These are phyloP conservation scores for Drosophila mercatorum DNA, from an alignment of 2,888 invertebrate genomes.

Conservation along the genomic window DNA sequence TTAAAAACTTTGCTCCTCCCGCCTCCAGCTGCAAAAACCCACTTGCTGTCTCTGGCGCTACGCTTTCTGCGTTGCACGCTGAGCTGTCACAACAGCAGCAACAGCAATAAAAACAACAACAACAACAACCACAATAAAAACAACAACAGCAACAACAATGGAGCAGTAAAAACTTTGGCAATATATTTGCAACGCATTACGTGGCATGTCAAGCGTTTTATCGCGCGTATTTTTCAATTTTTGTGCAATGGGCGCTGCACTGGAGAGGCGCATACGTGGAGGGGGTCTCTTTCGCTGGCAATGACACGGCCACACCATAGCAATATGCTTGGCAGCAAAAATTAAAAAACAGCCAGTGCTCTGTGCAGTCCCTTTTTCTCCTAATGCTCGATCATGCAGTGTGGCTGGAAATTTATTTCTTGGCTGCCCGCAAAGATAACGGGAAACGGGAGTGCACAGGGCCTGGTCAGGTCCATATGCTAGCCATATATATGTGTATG, in stretches of 20 bases:
- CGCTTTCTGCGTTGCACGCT: slow-evolving; percentile 54
- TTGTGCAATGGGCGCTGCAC: slow-evolving; percentile 44
- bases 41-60: slow-evolving; percentile 30
- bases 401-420: slow-evolving; percentile 71
- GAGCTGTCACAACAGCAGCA: slow-evolving; percentile 66
- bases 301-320: slow-evolving; percentile 48
- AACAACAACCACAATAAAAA: slow-evolving; percentile 26
- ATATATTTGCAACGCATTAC: slow-evolving; percentile 80
- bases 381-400: slow-evolving; percentile 68
- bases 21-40: slow-evolving; percentile 9
- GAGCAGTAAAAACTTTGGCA: slow-evolving; percentile 71
- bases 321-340: slow-evolving; percentile 60
- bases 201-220: slow-evolving; percentile 80
- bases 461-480: slow-evolving; percentile 42
- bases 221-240: slow-evolving; percentile 81
- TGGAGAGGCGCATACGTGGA: not conserved
- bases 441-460: slow-evolving; percentile 14
- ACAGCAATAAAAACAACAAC: slow-evolving; percentile 29
- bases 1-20: slow-evolving; percentile 58
- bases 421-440: slow-evolving; percentile 75
- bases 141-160: slow-evolving; percentile 16
- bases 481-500: slow-evolving; percentile 20
- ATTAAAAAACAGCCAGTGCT: slow-evolving; percentile 50
- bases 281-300: slow-evolving; percentile 23
- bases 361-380: slow-evolving; percentile 45